These are phyloP conservation scores for Balearica regulorum DNA, from an alignment of 2,797 vertebrate species.

Conservation along the genomic window DNA sequence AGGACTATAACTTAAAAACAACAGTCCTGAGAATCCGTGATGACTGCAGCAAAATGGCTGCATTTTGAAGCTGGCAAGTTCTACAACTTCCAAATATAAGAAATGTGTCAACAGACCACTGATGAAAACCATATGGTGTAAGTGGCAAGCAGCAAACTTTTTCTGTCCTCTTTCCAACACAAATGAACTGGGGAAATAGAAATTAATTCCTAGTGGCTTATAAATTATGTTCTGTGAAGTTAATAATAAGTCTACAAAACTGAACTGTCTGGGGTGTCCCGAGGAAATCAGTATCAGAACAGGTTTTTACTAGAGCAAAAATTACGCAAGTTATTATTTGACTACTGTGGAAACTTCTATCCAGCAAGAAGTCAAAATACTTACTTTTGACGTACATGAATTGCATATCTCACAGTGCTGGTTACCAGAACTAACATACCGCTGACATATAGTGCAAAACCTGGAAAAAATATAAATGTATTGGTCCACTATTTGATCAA, in stretches of 20 bases:
- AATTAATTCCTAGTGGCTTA: neutral
- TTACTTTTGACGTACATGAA: conserved; percentile 92
- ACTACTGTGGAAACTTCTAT: neutral
- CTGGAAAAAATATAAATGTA: conserved; percentile 59
- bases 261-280: neutral
- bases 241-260: neutral
- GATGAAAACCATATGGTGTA: neutral
- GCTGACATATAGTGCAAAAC: conserved; percentile 84
- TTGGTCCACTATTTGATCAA: neutral
- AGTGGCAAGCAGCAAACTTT: neutral
- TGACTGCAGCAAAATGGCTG: neutral
- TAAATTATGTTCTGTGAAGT: neutral
- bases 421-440: conserved; percentile 85
- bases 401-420: conserved; percentile 87
- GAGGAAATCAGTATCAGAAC: neutral
- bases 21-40: neutral
- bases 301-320: neutral
- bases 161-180: neutral
- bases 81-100: neutral
- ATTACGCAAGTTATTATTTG: neutral
- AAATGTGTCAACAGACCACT: neutral
- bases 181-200: neutral
- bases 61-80: neutral
- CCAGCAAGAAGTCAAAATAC: neutral
- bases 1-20: neutral